Evolutionary conservation across 2,113 vertebrate genomes (phyloP).

Genomic region (Amblyornis subalaris): DNA sequence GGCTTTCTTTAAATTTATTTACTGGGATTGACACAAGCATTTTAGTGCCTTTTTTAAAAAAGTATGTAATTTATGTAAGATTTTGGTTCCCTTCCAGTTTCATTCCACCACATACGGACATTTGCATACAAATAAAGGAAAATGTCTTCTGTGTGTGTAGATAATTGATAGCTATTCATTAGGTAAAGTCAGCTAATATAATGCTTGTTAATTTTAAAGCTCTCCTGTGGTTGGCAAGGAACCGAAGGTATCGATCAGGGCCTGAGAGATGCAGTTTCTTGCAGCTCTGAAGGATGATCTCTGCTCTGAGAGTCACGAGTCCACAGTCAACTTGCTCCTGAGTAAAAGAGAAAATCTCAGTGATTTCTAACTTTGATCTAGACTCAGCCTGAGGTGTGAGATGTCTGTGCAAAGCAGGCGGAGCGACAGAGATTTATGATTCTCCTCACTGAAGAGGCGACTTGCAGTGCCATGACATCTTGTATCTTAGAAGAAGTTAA

Average conservation of each 20-base stretch:
- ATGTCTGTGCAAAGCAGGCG: neutral
- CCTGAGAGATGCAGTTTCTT: neutral
- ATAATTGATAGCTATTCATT: neutral
- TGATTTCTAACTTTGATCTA: neutral
- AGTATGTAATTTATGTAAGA: neutral
- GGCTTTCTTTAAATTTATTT: neutral
- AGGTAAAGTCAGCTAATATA: conserved; percentile 23
- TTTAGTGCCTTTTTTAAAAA: neutral
- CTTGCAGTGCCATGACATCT: conserved; percentile 32
- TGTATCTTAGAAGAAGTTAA: conserved; percentile 49
- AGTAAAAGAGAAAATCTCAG: neutral
- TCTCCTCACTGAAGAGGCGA: neutral
- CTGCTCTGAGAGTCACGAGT: neutral
- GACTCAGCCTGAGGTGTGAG: neutral
- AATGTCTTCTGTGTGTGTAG: neutral
- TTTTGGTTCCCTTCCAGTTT: neutral
- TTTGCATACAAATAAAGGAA: conserved; percentile 16
- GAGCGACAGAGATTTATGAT: conserved; percentile 22
- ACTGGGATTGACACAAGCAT: neutral
- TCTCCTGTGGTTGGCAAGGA: neutral
- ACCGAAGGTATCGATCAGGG: neutral
- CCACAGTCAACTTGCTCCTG: neutral
- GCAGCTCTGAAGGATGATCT: neutral
- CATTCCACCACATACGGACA: neutral
- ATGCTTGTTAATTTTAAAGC: conserved; percentile 30